These are phyloP conservation scores for Lophotis ruficrista DNA, from an alignment of 2,113 vertebrate species.

Conservation along the genomic window DNA sequence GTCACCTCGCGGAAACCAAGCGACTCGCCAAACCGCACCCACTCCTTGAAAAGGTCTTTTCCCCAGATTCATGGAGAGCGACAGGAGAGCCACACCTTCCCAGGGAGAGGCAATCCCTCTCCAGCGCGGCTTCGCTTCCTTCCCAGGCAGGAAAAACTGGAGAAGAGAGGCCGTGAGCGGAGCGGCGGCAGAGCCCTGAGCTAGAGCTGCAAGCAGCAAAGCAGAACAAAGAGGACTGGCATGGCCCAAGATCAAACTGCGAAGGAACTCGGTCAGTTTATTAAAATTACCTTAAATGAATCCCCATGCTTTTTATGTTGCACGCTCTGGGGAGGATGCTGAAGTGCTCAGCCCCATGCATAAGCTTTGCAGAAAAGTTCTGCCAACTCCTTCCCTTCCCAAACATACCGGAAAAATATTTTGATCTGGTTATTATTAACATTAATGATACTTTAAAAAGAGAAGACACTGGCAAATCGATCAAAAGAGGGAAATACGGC, in stretches of 20 bases:
- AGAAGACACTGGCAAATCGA: not conserved
- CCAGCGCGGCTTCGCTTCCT: fast-evolving
- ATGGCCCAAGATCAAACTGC: not conserved
- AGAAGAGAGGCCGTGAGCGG: not conserved
- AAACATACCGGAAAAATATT: not conserved
- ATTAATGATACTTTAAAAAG: fast-evolving
- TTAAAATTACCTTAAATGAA: not conserved
- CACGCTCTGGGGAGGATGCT: not conserved
- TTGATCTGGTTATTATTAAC: not conserved
- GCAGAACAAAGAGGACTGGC: not conserved
- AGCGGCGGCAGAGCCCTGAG: not conserved
- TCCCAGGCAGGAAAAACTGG: not conserved
- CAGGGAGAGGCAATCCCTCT: not conserved
- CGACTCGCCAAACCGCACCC: fast-evolving
- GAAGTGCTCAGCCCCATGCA: not conserved
- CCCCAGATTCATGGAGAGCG: fast-evolving
- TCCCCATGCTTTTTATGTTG: too few species aligned
- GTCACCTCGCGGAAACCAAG: not conserved
- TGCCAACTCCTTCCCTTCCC: not conserved
- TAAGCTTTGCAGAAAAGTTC: not conserved
- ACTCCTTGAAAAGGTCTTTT: not conserved
- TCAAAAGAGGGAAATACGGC: not conserved
- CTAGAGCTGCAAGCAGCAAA: not conserved
- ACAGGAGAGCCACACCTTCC: not conserved
- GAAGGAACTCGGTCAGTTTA: not conserved